Evolutionary conservation across 2,797 vertebrate species (phyloP).

Genomic region (Prunella strophiata): DNA sequence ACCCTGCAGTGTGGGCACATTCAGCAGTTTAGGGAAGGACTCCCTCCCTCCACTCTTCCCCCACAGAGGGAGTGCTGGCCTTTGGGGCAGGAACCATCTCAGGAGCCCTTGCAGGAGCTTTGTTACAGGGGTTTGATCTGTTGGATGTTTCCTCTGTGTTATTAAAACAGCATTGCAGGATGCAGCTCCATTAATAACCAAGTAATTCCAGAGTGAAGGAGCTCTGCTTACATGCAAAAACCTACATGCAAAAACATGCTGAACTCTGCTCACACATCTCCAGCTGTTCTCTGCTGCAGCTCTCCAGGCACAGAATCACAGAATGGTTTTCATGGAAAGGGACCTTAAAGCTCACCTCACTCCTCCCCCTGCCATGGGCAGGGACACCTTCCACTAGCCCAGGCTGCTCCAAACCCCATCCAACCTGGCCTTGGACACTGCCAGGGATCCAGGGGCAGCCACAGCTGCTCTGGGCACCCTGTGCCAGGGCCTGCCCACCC

Average conservation of each 20-base stretch:
- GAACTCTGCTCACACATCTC: background rate
- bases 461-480: background rate
- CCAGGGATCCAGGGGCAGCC: background rate
- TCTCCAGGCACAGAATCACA: background rate
- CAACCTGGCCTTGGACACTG: accelerated
- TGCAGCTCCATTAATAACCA: background rate
- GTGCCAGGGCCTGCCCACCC: background rate
- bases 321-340: background rate
- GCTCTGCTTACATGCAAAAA: background rate
- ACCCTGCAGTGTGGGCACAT: background rate
- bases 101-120: background rate
- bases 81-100: background rate
- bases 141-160: background rate
- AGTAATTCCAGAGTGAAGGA: background rate
- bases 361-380: background rate
- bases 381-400: accelerated
- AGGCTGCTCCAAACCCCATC: background rate
- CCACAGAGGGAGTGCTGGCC: accelerated
- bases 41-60: background rate
- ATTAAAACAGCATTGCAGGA: background rate
- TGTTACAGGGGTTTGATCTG: background rate
- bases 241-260: background rate
- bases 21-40: background rate
- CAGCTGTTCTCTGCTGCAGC: background rate
- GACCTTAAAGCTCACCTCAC: background rate